These are phyloP conservation scores for Melanocharis versteri DNA, from an alignment of 2,113 vertebrate genomes.

Conservation along the genomic window DNA sequence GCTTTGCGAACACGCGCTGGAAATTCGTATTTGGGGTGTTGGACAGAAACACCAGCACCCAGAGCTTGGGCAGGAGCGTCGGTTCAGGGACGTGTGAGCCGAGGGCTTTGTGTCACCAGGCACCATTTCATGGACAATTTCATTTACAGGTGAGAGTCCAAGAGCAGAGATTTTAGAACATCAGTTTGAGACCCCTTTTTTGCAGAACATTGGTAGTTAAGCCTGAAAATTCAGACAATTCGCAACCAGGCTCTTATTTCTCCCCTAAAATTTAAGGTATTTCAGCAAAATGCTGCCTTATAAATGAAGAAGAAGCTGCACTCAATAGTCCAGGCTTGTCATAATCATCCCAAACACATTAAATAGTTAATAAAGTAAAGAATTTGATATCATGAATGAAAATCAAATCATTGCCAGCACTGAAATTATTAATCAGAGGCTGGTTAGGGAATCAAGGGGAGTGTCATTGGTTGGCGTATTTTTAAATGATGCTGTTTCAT, in stretches of 20 bases:
- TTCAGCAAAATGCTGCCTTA: neutral
- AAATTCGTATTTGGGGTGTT: neutral
- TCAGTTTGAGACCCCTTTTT: neutral
- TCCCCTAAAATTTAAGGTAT: neutral
- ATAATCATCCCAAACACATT: neutral
- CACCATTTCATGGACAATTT: neutral
- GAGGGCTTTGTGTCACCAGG: neutral
- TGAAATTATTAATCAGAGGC: neutral
- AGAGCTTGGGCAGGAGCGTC: neutral
- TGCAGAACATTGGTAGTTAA: neutral
- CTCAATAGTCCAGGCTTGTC: fast-evolving
- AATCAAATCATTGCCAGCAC: neutral
- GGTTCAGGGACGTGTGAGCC: neutral
- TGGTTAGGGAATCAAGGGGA: neutral
- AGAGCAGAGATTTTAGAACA: neutral
- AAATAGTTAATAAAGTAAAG: neutral
- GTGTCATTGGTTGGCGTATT: neutral
- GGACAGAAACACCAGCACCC: neutral
- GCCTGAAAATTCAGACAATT: neutral
- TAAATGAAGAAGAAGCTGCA: neutral
- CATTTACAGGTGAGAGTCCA: neutral
- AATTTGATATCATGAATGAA: neutral
- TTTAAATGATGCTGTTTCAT: neutral
- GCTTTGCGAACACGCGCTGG: neutral
- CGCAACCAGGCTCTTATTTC: neutral